These are phyloP conservation scores for Chromobotia macracanthus DNA, from an alignment of 2,797 vertebrate species.

Conservation along the genomic window DNA sequence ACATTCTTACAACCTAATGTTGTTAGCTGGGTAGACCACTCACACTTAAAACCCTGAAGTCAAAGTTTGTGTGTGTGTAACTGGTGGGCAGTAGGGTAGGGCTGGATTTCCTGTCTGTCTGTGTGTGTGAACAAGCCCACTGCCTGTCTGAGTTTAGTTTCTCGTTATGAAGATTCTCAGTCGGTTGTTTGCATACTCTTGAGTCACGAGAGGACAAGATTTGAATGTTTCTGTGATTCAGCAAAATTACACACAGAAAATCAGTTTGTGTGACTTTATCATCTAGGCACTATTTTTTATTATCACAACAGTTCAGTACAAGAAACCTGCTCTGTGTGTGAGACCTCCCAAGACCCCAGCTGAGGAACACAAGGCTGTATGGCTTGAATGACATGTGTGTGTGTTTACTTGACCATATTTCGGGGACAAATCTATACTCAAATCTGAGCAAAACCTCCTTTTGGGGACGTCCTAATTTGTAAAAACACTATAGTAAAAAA, in stretches of 20 bases:
- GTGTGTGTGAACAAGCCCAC: slow-evolving; percentile 45
- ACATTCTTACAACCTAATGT: too few species aligned
- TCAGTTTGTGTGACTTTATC: slow-evolving; percentile 28
- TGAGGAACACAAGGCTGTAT: background rate
- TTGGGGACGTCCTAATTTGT: too few species aligned
- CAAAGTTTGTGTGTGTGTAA: slow-evolving; percentile 27
- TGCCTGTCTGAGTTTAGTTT: slow-evolving; percentile 37
- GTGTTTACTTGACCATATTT: too few species aligned
- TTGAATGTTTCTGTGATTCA: slow-evolving; percentile 33
- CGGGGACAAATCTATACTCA: too few species aligned
- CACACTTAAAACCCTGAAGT: slow-evolving; percentile 3
- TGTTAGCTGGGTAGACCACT: background rate
- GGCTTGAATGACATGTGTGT: background rate
- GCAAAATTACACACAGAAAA: slow-evolving; percentile 15
- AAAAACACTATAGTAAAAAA: too few species aligned
- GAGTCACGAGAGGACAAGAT: slow-evolving; percentile 20
- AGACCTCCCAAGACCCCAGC: slow-evolving; percentile 25
- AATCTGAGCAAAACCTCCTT: too few species aligned
- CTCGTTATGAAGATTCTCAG: slow-evolving; percentile 5
- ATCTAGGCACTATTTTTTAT: slow-evolving; percentile 15
- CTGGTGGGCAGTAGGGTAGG: slow-evolving; percentile 49
- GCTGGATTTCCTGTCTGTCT: slow-evolving; percentile 55
- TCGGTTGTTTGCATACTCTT: background rate
- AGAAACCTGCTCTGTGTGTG: slow-evolving; percentile 16
- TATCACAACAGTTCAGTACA: slow-evolving; percentile 38